Evolutionary conservation across 2,113 vertebrate genomes (phyloP).

Genomic region (Pogonocichla stellata): DNA sequence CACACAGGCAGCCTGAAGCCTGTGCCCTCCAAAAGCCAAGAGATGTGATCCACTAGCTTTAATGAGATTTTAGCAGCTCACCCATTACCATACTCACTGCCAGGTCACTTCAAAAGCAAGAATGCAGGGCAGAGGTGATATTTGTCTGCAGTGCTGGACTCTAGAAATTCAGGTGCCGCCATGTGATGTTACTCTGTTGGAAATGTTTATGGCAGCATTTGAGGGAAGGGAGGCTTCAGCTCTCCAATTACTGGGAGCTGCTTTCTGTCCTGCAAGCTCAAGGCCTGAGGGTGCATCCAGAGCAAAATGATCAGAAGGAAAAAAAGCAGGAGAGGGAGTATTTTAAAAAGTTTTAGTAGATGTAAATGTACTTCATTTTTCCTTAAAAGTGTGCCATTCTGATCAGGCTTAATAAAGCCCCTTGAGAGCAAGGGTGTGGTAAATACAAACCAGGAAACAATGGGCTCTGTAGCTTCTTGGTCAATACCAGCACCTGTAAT

Average conservation of each 20-base stretch:
- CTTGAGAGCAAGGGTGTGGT: background rate
- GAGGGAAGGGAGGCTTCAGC: background rate
- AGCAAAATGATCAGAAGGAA: background rate
- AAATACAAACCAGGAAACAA: background rate
- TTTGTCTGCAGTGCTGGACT: background rate
- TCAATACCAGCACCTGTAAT: background rate
- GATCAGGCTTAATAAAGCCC: background rate
- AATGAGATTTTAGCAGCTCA: background rate
- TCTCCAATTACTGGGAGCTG: background rate
- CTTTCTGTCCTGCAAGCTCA: background rate
- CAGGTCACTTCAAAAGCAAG: background rate
- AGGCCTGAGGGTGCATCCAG: background rate
- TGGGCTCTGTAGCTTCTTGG: background rate
- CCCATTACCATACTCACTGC: background rate
- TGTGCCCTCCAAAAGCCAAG: background rate
- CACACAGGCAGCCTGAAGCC: background rate
- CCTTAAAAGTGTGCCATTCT: background rate
- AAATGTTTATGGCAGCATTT: background rate
- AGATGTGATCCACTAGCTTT: background rate
- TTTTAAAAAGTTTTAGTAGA: background rate
- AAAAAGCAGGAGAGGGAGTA: background rate
- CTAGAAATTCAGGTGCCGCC: background rate
- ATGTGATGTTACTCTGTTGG: background rate
- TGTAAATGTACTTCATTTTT: background rate
- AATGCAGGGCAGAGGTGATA: background rate